Conservation (phyloP, 2,797 vertebrate species). For the Falco concolor region DNA sequence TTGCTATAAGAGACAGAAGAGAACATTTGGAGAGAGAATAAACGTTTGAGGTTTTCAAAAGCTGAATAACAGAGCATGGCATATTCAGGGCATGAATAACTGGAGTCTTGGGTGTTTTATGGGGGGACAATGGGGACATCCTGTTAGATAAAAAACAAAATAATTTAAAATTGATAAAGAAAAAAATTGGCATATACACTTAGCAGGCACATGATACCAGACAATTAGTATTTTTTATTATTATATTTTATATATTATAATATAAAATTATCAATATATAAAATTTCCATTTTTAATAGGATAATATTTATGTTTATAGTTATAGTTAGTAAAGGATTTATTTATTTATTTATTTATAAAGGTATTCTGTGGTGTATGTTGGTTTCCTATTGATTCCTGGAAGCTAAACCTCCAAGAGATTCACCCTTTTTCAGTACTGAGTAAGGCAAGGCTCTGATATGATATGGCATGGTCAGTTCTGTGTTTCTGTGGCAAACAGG, state of each 20-base stretch:
- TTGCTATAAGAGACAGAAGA: not conserved
- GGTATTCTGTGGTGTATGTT: not conserved
- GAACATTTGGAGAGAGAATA: not conserved
- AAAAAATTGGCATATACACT: not conserved
- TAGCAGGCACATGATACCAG: not conserved
- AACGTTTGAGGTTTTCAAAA: not conserved
- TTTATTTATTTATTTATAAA: not conserved
- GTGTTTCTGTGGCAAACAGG: not conserved
- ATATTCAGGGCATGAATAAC: no score
- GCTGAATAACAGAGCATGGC: not conserved
- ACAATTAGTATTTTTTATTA: not conserved
- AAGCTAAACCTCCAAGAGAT: not conserved
- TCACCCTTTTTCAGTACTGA: not conserved
- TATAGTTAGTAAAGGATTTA: not conserved
- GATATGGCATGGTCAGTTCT: not conserved
- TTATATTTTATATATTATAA: no score
- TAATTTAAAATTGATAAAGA: not conserved
- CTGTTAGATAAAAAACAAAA: not conserved
- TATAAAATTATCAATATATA: no score
- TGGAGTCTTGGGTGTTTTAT: not conserved
- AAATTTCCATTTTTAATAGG: not conserved
- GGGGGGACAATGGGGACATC: not conserved
- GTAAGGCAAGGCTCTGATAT: not conserved
- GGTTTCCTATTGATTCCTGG: not conserved
- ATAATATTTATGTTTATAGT: not conserved